Percentiles rank a stretch among this genome's conserved stretches.
Conservation (phyloP, 2,113 vertebrate species). For the Dromas ardeola region DNA sequence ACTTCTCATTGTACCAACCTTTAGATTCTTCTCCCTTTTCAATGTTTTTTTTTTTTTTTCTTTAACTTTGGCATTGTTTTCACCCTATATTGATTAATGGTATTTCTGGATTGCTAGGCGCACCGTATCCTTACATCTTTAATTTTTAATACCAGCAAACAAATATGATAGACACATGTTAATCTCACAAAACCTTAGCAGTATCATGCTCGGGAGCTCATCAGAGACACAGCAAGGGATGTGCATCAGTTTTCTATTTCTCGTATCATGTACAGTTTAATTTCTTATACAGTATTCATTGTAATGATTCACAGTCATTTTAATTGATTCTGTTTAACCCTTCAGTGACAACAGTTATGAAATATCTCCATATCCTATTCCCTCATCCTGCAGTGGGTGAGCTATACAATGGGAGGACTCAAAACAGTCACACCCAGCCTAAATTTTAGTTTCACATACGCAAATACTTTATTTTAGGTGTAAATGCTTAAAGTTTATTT, state of each 20-base stretch:
- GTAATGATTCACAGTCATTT: background rate
- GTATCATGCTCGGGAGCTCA: background rate
- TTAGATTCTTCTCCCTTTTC: background rate
- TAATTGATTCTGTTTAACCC: background rate
- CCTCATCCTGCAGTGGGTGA: background rate
- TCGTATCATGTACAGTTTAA: background rate
- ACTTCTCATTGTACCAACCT: background rate
- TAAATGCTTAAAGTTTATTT: background rate
- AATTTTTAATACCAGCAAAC: background rate
- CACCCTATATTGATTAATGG: background rate
- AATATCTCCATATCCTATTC: background rate
- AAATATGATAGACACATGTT: background rate
- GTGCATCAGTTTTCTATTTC: background rate
- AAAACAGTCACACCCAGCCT: background rate
- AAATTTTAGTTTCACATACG: background rate
- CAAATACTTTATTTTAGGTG: background rate
- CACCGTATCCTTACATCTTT: background rate
- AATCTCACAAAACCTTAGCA: background rate
- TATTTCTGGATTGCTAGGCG: background rate
- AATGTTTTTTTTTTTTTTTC: background rate
- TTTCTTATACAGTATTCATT: background rate
- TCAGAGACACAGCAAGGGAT: background rate
- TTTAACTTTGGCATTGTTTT: background rate
- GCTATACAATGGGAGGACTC: background rate
- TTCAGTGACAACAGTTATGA: background rate